Evolutionary conservation across 2,113 vertebrate species (phyloP).

Genomic region (Cygnus buccinator): DNA sequence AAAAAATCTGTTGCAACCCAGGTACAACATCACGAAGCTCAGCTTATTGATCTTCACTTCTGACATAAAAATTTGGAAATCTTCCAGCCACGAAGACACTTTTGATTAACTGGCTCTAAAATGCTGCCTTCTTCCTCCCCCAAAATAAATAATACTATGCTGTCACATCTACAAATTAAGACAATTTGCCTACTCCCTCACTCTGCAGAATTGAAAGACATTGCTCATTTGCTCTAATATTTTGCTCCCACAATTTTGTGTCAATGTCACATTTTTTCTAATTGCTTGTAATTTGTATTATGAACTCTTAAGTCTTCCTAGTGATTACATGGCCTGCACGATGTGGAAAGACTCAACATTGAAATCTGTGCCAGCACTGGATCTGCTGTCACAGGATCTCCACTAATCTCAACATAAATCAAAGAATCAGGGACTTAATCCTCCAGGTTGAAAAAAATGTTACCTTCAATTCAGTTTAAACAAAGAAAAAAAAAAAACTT

Average conservation of each 20-base stretch:
- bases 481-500: background rate
- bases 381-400: background rate
- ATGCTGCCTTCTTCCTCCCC: background rate
- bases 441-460: background rate
- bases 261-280: slow-evolving; percentile 23
- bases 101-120: background rate
- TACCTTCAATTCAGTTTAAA: background rate
- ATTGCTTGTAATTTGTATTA: background rate
- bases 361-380: background rate
- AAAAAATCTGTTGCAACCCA: background rate
- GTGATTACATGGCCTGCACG: background rate
- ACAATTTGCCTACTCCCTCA: background rate
- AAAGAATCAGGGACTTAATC: background rate
- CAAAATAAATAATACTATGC: background rate
- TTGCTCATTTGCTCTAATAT: background rate
- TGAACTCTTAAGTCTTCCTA: background rate
- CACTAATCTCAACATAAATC: background rate
- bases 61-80: background rate
- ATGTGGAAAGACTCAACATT: background rate
- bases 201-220: background rate
- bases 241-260: background rate
- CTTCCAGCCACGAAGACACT: background rate
- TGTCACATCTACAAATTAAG: background rate
- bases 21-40: background rate
- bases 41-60: background rate